These are phyloP conservation scores for Etheostoma nigrum DNA, from an alignment of 2,797 vertebrate genomes.

Conservation along the genomic window DNA sequence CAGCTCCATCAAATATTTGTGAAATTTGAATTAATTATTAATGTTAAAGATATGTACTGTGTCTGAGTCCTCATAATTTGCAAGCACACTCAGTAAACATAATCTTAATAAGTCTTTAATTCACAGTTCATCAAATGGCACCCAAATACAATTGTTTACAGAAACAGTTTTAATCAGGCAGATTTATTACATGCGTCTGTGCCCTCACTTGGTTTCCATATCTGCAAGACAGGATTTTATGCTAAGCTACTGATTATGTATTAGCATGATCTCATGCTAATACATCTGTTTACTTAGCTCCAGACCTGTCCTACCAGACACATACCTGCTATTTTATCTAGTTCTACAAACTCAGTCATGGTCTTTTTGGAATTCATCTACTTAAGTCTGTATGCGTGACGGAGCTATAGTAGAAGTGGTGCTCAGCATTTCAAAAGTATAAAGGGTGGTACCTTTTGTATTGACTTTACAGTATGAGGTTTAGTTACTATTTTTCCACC, in stretches of 20 bases:
- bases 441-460: neutral
- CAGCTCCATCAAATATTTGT: slow-evolving; percentile 18
- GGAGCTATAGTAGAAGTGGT: neutral
- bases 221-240: slow-evolving; percentile 70
- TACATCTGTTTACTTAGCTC: slow-evolving; percentile 63
- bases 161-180: slow-evolving; percentile 71
- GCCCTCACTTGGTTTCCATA: slow-evolving; percentile 63
- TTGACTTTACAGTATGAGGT: neutral
- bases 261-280: slow-evolving; percentile 64
- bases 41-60: slow-evolving; percentile 23
- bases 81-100: slow-evolving; percentile 32
- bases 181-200: slow-evolving; percentile 73
- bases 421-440: neutral
- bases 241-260: slow-evolving; percentile 67
- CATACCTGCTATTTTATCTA: slow-evolving; percentile 26
- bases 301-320: slow-evolving; percentile 39
- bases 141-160: slow-evolving; percentile 59
- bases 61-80: slow-evolving; percentile 3
- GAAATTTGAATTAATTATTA: slow-evolving; percentile 27
- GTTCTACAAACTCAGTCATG: slow-evolving; percentile 26
- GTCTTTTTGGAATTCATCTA: slow-evolving; percentile 16
- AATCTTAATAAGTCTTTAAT: slow-evolving; percentile 30
- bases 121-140: slow-evolving; percentile 51
- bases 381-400: neutral
- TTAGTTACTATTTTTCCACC: neutral